These are phyloP conservation scores for Nymphalis urticae DNA, from an alignment of 2,888 invertebrate genomes.

Conservation along the genomic window DNA sequence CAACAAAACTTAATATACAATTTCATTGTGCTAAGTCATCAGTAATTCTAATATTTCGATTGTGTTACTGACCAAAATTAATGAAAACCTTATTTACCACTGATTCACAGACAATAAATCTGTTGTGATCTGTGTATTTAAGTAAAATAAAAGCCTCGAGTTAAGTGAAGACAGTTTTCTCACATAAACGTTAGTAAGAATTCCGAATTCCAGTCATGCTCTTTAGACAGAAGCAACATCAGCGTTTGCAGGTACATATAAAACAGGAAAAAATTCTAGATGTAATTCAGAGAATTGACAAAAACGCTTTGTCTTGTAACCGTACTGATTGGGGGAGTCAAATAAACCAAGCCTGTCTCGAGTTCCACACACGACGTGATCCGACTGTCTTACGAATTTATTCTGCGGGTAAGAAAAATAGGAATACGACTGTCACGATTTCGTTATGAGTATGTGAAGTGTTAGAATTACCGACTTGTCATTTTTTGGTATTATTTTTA, in stretches of 20 bases:
- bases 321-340: constrained; percentile 72
- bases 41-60: too few species aligned
- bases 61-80: too few species aligned
- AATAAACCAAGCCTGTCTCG: constrained; percentile 60
- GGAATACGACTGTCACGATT: constrained; percentile 28
- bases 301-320: constrained; percentile 63
- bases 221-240: constrained; percentile 23
- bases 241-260: constrained; percentile 38
- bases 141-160: background rate
- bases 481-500: background rate
- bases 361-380: constrained; percentile 47
- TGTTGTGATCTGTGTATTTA: background rate
- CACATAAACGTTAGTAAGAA: constrained; percentile 3
- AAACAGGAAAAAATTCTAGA: constrained; percentile 42
- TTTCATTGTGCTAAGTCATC: too few species aligned
- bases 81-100: too few species aligned
- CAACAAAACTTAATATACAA: too few species aligned
- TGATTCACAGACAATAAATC: too few species aligned
- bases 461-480: constrained; percentile 45
- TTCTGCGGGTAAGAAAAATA: constrained; percentile 27
- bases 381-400: constrained; percentile 38
- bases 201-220: constrained; percentile 34
- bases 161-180: background rate
- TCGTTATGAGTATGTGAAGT: constrained; percentile 43
- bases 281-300: constrained; percentile 49